phyloP scores from a whole-genome alignment of 1,140 invertebrate genomes.

The Seison nebaliae region DNA sequence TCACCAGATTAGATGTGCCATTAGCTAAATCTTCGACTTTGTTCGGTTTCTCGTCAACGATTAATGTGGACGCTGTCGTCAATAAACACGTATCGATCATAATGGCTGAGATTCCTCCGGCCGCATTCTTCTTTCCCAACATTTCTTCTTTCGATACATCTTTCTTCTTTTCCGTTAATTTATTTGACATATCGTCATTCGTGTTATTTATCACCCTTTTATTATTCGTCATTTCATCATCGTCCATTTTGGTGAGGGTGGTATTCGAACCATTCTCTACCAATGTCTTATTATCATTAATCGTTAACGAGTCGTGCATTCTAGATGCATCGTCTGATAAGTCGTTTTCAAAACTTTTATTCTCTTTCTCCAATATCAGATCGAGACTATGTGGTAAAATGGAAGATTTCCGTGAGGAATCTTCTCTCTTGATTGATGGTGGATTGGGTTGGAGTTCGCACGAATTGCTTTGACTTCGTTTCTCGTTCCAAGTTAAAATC shows the following conservation, averaged over 20 bases:
- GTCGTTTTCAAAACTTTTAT: no score
- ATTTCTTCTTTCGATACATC: not conserved
- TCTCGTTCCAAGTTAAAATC: no score
- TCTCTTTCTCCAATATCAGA: no score
- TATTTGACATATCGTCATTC: not conserved
- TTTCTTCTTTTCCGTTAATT: not conserved
- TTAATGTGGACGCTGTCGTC: not conserved
- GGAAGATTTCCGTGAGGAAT: no score
- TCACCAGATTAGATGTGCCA: not conserved
- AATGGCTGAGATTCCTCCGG: not conserved
- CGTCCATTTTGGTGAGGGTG: not conserved
- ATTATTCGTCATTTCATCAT: not conserved
- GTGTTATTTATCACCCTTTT: constrained; percentile 3
- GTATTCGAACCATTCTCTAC: no score
- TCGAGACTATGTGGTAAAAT: no score
- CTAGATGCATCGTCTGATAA: no score
- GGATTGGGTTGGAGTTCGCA: no score
- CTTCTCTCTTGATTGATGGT: no score
- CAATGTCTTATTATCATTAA: no score
- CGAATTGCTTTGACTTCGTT: no score
- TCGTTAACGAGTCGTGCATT: no score
- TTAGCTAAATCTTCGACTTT: not conserved
- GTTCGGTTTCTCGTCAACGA: not conserved
- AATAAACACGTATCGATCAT: not conserved
- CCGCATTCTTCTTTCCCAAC: not conserved